A percentile compares a stretch with the other conserved stretches of the same genome.
Conservation (phyloP, 2,888 invertebrate species). For the Achlya flavicornis region DNA sequence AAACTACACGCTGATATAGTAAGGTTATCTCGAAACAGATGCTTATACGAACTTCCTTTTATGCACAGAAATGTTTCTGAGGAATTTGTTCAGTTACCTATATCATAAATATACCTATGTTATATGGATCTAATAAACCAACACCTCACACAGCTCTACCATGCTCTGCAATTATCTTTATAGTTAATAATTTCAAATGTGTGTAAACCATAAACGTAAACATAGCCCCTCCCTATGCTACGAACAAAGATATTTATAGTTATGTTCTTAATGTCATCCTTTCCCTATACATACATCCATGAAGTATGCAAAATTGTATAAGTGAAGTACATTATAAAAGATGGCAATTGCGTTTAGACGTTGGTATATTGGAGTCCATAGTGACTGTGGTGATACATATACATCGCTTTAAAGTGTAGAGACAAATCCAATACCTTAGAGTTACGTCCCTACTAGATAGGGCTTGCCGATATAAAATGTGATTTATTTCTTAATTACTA, state of each 20-base stretch:
- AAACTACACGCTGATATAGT: constrained; percentile 43
- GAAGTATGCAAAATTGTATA: background rate
- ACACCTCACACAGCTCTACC: no score
- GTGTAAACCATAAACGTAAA: no score
- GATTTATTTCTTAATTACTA: background rate
- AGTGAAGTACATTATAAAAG: background rate
- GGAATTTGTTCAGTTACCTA: background rate
- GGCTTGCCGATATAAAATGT: background rate
- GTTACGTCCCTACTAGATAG: constrained; percentile 1
- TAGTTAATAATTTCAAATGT: no score
- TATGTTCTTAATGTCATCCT: no score
- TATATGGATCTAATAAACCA: no score
- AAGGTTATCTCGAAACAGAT: constrained; percentile 42
- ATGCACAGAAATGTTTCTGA: background rate
- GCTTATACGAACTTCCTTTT: constrained; percentile 33
- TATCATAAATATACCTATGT: background rate
- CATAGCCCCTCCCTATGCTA: no score
- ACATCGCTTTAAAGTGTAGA: background rate
- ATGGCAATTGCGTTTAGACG: background rate
- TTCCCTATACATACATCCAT: background rate
- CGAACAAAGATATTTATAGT: no score
- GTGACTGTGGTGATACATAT: background rate
- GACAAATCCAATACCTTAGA: constrained; percentile 1
- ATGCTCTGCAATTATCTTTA: no score
- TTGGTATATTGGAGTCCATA: background rate